phyloP scores from a whole-genome alignment of 2,113 vertebrate species.

The Gadus chalcogrammus region DNA sequence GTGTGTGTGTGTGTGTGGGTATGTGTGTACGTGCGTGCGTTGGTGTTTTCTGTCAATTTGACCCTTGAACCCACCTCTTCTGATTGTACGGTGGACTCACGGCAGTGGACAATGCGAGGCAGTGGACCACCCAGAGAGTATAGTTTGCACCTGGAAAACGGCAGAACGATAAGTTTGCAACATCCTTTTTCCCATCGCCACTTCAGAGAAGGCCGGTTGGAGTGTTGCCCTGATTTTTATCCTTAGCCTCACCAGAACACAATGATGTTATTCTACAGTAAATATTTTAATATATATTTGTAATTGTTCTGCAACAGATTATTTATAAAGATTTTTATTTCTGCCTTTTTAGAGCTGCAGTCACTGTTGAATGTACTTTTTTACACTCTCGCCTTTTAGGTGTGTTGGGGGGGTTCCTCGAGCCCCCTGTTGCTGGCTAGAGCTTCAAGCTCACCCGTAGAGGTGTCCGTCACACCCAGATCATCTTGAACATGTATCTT shows the following conservation, averaged over 20 bases:
- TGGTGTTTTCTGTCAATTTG: constrained; percentile 30
- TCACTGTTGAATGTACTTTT: constrained; percentile 25
- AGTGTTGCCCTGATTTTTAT: constrained; percentile 8
- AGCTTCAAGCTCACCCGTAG: constrained; percentile 13
- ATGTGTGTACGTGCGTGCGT: neutral
- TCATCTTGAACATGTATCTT: constrained; percentile 30
- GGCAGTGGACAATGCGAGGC: constrained; percentile 10
- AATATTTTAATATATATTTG: constrained; percentile 56
- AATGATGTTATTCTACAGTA: constrained; percentile 33
- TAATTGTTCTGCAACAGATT: constrained; percentile 51
- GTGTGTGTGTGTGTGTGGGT: neutral
- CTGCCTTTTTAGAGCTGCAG: constrained; percentile 47
- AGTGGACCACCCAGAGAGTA: constrained; percentile 33
- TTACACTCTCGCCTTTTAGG: constrained; percentile 21
- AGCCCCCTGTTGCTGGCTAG: neutral
- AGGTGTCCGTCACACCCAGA: constrained; percentile 19
- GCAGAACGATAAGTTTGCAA: constrained; percentile 9
- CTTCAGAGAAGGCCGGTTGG: constrained; percentile 13
- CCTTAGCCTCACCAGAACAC: constrained; percentile 30
- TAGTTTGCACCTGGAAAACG: constrained; percentile 39
- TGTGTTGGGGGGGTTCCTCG: constrained; percentile 9
- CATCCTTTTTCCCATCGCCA: constrained; percentile 9
- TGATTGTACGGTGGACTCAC: constrained; percentile 17
- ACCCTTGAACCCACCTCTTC: constrained; percentile 20
- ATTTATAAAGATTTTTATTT: constrained; percentile 72